Base-by-base conservation (phyloP, 2,888 invertebrate species). In the Ennomos erosarius region DNA sequence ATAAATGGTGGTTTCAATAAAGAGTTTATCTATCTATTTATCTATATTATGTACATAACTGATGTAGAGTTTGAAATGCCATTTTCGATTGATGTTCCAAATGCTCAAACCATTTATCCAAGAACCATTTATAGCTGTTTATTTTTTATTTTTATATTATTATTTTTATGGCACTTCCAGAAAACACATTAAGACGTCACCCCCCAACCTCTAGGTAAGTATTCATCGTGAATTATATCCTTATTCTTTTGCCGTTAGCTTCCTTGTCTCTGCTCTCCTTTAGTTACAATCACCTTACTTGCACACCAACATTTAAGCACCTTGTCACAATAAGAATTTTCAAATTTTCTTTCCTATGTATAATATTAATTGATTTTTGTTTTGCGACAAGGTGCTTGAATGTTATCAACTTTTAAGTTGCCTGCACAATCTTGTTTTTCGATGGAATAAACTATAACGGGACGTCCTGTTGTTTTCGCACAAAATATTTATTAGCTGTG, bases 241-340 rank as follows among this genome's bases (percentile, higher is more conserved):
- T 64, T 70, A 77, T 77, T 76, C 73, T 75, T 73, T 67, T 64
- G 68, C 75, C 71, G 71, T 78, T 78, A 75, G 66, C 69, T 62
- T 70, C 72, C 71, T 54, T 59, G 47, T 54, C 45, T 50, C 44
- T 55, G 50, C 13, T 49, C 62, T 52, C 55, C 58, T 58, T 57
- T 44, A 39, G 57, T 48, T 51, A 65, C 55, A 58, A 58, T 55
- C 59, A n/a, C 10, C 45, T 36, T 40, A 33, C 6, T 39, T 11
- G 9, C 35, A 26, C 16, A 9, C 3, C 4, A 0, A 38, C 43
- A 0, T 10, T 42, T 35, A 48, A n/a, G 10, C 5, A 43, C 59
- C 37, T 11, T 60, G 44, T 60, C 59, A 10, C 26, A 47, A 3
- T 60, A 43, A 49, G 4, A 12, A 10, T 12, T 10, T 36, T 8